A percentile compares a stretch with the other conserved stretches of the same genome.
Conservation (phyloP, 2,888 invertebrate genomes). For the Rhamnusium bicolor region DNA sequence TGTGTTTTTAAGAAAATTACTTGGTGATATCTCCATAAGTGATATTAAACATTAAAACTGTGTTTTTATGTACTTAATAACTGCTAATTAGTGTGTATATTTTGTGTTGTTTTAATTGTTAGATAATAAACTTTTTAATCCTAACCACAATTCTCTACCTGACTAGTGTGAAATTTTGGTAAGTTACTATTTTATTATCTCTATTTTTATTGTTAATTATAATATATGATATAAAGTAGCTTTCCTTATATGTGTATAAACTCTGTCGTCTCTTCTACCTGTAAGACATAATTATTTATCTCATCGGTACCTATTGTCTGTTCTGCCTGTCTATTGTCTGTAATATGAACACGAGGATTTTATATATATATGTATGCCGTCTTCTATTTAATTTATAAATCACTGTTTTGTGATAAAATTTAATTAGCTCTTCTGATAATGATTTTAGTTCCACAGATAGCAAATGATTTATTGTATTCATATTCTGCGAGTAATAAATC, state of each 20-base stretch:
- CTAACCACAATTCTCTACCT: conserved; percentile 19
- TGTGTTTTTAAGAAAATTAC: conserved; percentile 17
- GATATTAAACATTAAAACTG: neutral
- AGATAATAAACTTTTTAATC: conserved; percentile 11
- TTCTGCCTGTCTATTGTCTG: no score
- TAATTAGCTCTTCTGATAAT: conserved; percentile 17
- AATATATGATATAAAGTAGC: no score
- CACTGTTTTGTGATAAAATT: conserved; percentile 17
- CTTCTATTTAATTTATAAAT: conserved; percentile 22
- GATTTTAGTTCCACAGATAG: conserved; percentile 6
- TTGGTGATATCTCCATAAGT: neutral
- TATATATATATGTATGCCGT: conserved; percentile 14
- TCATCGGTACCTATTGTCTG: neutral
- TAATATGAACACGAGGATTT: no score
- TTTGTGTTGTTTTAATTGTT: conserved; percentile 8
- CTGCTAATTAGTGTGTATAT: conserved; percentile 5
- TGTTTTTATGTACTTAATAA: neutral
- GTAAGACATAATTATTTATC: neutral
- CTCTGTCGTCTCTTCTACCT: neutral
- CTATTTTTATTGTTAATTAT: neutral
- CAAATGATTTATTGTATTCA: neutral
- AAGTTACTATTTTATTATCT: neutral
- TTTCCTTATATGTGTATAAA: neutral
- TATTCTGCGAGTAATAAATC: neutral
- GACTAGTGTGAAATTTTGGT: conserved; percentile 10